Evolutionary conservation across 2,113 vertebrate genomes (phyloP).

Genomic region (Siphamia tubifer): DNA sequence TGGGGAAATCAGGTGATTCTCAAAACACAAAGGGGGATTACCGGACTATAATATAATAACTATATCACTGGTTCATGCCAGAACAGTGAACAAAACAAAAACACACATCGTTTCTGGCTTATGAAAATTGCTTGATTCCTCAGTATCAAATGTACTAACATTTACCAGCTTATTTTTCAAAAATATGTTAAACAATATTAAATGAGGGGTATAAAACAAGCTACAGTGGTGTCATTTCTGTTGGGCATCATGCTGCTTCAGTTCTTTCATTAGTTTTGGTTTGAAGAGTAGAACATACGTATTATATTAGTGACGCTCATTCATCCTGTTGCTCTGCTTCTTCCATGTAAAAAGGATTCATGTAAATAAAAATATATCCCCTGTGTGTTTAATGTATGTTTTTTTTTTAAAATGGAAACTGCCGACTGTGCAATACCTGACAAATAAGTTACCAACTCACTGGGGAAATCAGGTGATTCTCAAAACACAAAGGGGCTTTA

Average conservation of each 20-base stretch:
- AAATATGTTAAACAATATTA: not conserved
- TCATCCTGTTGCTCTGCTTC: not conserved
- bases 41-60: not conserved
- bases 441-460: rapidly evolving
- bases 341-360: too few relatives aligned
- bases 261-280: slow-evolving; percentile 5
- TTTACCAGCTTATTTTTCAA: not conserved
- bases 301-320: not conserved
- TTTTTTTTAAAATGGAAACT: not conserved
- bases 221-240: not conserved
- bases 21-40: not conserved
- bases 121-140: not conserved
- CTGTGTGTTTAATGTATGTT: not conserved
- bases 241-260: not conserved
- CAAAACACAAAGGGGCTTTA: not conserved
- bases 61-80: rapidly evolving
- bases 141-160: not conserved
- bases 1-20: slow-evolving; percentile 39
- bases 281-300: not conserved
- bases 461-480: slow-evolving; percentile 39
- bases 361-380: too few relatives aligned
- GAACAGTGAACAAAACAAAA: not conserved
- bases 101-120: not conserved
- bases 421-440: not conserved
- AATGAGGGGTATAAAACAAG: not conserved